A percentile compares a stretch with the other conserved stretches of the same genome.
These are phyloP conservation scores for Peromyscus aztecus DNA, from an alignment of 2,797 vertebrate species.

Conservation along the genomic window DNA sequence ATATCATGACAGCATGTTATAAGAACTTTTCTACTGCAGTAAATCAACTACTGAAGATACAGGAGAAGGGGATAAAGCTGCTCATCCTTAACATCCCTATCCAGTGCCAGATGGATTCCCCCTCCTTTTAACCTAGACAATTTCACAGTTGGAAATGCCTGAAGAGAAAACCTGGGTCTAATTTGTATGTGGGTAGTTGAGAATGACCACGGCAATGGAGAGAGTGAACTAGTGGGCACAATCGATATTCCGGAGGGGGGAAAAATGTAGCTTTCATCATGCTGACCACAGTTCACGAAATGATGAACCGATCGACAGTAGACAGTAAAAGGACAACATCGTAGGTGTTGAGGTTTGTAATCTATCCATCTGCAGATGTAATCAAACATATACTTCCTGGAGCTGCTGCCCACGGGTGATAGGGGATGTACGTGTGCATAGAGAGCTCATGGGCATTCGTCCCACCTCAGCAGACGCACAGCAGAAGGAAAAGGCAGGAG, in stretches of 20 bases:
- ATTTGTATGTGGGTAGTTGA: neutral
- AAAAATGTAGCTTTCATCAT: neutral
- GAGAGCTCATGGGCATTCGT: neutral
- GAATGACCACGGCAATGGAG: neutral
- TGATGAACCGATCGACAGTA: neutral
- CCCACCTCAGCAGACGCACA: neutral
- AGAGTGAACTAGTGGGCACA: neutral
- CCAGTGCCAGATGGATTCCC: neutral
- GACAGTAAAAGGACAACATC: neutral
- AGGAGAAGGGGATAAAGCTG: neutral
- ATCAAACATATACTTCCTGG: neutral
- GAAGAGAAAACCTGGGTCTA: neutral
- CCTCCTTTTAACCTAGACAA: slow-evolving; percentile 40
- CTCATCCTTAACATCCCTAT: neutral
- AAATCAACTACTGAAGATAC: neutral
- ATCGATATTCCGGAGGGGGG: neutral
- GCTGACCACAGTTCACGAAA: neutral
- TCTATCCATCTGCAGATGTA: neutral
- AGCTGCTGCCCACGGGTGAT: neutral
- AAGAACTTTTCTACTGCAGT: neutral
- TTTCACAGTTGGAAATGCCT: neutral
- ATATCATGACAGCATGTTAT: neutral
- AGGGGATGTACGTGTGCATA: fast-evolving
- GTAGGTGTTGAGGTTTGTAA: neutral
- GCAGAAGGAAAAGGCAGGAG: neutral